Conservation (phyloP, 1,140 invertebrate species). For the Drosophila prosaltans region DNA sequence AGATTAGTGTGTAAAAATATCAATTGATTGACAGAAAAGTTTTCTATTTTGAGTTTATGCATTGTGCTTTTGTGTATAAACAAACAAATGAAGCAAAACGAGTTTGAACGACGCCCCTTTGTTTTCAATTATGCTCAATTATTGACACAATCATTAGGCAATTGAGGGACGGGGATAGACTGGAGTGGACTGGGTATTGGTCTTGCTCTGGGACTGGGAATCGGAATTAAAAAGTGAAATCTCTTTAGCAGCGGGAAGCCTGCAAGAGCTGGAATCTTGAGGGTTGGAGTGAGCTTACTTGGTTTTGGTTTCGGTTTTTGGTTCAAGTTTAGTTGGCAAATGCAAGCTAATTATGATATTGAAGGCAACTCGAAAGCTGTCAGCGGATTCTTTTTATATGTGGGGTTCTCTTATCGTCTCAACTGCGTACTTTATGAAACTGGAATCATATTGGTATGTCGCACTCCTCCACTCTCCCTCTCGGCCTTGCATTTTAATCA, state of each 20-base stretch:
- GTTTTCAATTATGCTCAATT: conserved; percentile 77
- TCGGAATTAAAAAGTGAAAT: conserved; percentile 45
- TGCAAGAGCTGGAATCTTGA: conserved; percentile 35
- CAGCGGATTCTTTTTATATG: conserved; percentile 11
- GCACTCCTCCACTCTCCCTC: conserved; percentile 1
- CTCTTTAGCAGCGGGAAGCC: conserved; percentile 46
- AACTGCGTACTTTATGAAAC: background rate
- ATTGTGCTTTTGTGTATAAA: conserved; percentile 42
- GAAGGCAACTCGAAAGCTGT: conserved; percentile 62
- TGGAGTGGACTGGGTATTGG: background rate
- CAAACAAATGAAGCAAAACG: conserved; percentile 48
- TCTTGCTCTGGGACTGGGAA: conserved; percentile 8
- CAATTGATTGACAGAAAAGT: conserved; percentile 41
- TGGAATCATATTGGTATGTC: conserved; percentile 19
- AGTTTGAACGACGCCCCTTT: conserved; percentile 51
- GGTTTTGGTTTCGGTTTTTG: background rate
- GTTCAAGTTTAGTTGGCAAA: conserved; percentile 38
- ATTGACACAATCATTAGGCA: conserved; percentile 70
- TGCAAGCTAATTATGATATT: conserved; percentile 67
- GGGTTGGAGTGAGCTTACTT: conserved; percentile 28
- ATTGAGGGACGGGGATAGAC: background rate
- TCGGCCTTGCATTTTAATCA: conserved; percentile 50
- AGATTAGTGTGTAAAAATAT: conserved; percentile 6
- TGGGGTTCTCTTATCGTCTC: conserved; percentile 58
- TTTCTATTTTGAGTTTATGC: background rate